phyloP scores from a whole-genome alignment of 2,888 invertebrate genomes.

The Bombylius discolor region DNA sequence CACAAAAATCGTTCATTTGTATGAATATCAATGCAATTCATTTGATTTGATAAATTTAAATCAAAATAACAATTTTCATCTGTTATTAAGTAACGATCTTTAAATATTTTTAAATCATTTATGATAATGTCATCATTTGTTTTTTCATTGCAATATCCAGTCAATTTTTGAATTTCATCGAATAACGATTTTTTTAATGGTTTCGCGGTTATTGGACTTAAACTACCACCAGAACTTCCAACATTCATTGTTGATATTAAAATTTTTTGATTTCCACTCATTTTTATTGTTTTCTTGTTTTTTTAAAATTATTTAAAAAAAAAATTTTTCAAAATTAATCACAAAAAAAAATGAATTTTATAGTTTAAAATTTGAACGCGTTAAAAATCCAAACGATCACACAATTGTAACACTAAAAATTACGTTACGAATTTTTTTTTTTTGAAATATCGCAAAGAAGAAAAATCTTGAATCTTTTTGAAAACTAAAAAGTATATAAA shows the following conservation, averaged over 20 bases:
- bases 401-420: too few relatives aligned
- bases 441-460: too few relatives aligned
- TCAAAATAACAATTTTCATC: slow-evolving; percentile 33
- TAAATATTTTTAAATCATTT: slow-evolving; percentile 40
- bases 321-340: too few relatives aligned
- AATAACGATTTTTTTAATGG: background rate
- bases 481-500: too few relatives aligned
- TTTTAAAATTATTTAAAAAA: background rate
- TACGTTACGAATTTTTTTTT: too few relatives aligned
- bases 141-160: background rate
- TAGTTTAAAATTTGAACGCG: too few relatives aligned
- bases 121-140: background rate
- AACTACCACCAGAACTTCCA: too few relatives aligned
- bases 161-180: background rate
- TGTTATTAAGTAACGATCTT: slow-evolving; percentile 70
- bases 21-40: slow-evolving; percentile 50
- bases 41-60: slow-evolving; percentile 31
- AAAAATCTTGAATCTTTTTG: too few relatives aligned
- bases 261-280: background rate
- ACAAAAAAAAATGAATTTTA: too few relatives aligned
- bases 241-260: background rate
- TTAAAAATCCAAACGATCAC: too few relatives aligned
- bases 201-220: too few relatives aligned
- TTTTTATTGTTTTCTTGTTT: background rate
- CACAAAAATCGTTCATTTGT: slow-evolving; percentile 78